Conservation (phyloP, 1,140 invertebrate genomes). For the Zelostemma sp. region DNA sequence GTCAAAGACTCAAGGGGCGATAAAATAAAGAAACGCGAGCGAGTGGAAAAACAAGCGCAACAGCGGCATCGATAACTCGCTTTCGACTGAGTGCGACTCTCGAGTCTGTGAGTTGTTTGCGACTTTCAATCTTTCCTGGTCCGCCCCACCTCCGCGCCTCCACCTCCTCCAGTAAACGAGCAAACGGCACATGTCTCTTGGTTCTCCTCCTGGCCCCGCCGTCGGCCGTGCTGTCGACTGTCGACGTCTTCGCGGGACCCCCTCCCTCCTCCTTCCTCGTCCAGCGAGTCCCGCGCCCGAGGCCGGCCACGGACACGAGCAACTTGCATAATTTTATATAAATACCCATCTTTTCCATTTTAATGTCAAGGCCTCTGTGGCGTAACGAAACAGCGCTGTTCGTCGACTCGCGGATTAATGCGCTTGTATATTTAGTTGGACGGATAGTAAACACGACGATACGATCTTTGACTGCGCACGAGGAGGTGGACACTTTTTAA, state of each 20-base stretch:
- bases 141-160: conserved; percentile 12
- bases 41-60: conserved; percentile 9
- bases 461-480: too few relatives aligned
- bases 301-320: background rate
- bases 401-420: conserved; percentile 4
- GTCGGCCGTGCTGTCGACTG: background rate
- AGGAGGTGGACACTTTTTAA: too few relatives aligned
- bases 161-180: too few relatives aligned
- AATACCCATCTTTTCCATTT: conserved; percentile 32
- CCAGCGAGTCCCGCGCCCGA: background rate
- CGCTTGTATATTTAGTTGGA: too few relatives aligned
- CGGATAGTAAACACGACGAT: too few relatives aligned
- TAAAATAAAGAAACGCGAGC: conserved; percentile 26
- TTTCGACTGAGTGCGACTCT: conserved; percentile 37
- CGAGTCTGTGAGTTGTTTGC: conserved; percentile 19
- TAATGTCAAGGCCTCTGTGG: conserved; percentile 27
- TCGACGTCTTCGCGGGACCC: background rate
- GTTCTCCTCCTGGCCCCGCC: background rate
- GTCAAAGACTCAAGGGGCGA: conserved; percentile 9
- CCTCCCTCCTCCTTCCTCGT: background rate
- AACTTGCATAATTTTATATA: conserved; percentile 32
- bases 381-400: conserved; percentile 5
- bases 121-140: conserved; percentile 30
- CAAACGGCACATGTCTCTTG: conserved; percentile 1
- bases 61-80: conserved; percentile 27